phyloP scores from a whole-genome alignment of 2,797 vertebrate species.

The Danio choprae region DNA sequence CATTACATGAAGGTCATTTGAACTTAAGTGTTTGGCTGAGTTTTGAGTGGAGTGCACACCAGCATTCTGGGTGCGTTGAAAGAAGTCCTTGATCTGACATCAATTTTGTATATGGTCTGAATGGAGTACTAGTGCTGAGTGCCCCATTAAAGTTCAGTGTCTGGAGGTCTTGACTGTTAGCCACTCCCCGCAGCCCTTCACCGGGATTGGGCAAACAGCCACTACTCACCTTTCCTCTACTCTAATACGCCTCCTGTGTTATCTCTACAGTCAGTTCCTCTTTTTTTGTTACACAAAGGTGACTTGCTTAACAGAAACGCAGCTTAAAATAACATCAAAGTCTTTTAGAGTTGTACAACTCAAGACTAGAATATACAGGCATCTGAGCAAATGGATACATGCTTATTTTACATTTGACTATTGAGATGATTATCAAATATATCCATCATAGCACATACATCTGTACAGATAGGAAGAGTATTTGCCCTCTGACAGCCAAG shows the following conservation, averaged over 20 bases:
- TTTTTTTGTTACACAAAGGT: slow-evolving; percentile 12
- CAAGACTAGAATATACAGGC: no score
- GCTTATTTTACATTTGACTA: background rate
- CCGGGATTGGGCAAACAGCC: slow-evolving; percentile 19
- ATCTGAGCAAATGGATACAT: background rate
- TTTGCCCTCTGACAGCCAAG: no score
- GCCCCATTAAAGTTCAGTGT: slow-evolving; percentile 7
- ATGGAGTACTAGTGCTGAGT: background rate
- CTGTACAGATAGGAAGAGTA: no score
- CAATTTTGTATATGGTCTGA: slow-evolving; percentile 9
- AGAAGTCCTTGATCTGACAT: background rate
- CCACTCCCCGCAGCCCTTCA: background rate
- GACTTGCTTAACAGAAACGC: slow-evolving; percentile 7
- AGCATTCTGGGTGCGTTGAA: background rate
- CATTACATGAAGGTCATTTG: slow-evolving; percentile 35
- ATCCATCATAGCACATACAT: no score
- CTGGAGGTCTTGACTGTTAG: slow-evolving; percentile 9
- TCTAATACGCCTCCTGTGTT: slow-evolving; percentile 6
- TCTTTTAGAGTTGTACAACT: background rate
- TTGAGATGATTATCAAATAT: background rate
- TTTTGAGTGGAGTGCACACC: background rate
- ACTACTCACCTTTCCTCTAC: slow-evolving; percentile 12
- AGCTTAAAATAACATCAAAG: background rate
- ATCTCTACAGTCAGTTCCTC: slow-evolving; percentile 14
- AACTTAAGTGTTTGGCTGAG: slow-evolving; percentile 24